Conservation (phyloP, 2,888 invertebrate species). For the Phaedon cochleariae region DNA sequence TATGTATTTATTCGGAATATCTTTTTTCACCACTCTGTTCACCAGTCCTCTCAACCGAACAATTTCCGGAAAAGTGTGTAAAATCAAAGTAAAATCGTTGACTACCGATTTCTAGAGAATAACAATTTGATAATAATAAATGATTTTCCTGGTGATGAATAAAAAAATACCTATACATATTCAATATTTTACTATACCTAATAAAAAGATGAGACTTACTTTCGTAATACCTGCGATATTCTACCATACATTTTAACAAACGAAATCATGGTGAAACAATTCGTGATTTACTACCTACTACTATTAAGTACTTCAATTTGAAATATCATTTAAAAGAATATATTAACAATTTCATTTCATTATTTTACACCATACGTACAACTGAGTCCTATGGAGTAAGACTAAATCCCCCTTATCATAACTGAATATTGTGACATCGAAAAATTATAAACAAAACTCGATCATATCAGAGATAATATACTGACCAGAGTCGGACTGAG, state of each 20-base stretch:
- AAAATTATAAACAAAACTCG: neutral
- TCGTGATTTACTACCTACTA: neutral
- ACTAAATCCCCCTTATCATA: neutral
- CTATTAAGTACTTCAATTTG: too few species aligned
- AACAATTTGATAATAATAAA: too few species aligned
- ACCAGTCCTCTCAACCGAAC: too few species aligned
- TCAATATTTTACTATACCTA: too few species aligned
- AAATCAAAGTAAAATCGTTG: too few species aligned
- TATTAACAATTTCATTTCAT: neutral
- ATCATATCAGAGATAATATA: neutral
- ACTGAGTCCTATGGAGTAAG: neutral
- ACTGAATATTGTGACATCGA: constrained; percentile 10
- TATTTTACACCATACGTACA: neutral
- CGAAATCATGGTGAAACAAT: neutral
- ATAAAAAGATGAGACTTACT: neutral
- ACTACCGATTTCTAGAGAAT: too few species aligned
- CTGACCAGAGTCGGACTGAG: neutral
- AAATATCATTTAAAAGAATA: neutral
- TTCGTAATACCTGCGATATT: neutral
- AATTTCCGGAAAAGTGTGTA: too few species aligned
- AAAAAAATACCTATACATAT: too few species aligned
- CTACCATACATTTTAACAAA: neutral
- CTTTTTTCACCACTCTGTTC: too few species aligned
- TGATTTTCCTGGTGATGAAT: too few species aligned
- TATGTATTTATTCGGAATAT: too few species aligned